Evolutionary conservation across 1,140 invertebrate species (phyloP).

Genomic region (Anoplolepis gracilipes): DNA sequence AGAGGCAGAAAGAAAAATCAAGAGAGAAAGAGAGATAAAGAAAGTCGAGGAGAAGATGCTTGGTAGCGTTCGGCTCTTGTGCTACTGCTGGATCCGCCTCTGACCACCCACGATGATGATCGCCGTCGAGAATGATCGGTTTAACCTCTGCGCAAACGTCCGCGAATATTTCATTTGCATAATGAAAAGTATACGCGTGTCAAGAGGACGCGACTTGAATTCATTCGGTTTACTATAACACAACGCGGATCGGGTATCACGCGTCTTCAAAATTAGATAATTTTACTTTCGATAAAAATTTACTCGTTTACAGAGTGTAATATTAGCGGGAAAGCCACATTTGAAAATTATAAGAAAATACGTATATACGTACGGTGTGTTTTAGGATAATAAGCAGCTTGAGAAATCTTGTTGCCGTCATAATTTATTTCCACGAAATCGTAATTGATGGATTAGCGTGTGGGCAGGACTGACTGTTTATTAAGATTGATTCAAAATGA

Average conservation of each 20-base stretch:
- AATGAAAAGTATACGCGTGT: conserved; percentile 61
- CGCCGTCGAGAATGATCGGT: conserved; percentile 65
- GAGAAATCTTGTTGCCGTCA: conserved; percentile 19
- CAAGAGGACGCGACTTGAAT: conserved; percentile 2
- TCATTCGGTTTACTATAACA: conserved; percentile 9
- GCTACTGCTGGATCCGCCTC: conserved; percentile 69
- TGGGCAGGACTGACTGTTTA: conserved; percentile 73
- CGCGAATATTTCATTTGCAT: conserved; percentile 72
- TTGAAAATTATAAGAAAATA: too few relatives aligned
- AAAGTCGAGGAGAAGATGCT: conserved; percentile 25
- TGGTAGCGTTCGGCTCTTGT: conserved; percentile 59
- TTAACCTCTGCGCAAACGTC: conserved; percentile 65
- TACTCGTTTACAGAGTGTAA: neutral
- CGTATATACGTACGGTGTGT: too few relatives aligned
- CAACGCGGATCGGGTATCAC: neutral
- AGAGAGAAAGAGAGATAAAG: conserved; percentile 34
- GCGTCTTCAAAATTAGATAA: conserved; percentile 28
- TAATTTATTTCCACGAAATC: conserved; percentile 67
- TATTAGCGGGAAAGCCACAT: neutral
- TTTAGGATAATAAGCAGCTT: neutral
- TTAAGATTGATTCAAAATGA: conserved; percentile 77
- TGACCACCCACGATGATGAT: conserved; percentile 72
- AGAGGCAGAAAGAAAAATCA: neutral
- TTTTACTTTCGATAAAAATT: conserved; percentile 19
- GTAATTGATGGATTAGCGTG: conserved; percentile 34